Evolutionary conservation across 2,113 vertebrate genomes (phyloP).

Genomic region (Eurystomus gularis): DNA sequence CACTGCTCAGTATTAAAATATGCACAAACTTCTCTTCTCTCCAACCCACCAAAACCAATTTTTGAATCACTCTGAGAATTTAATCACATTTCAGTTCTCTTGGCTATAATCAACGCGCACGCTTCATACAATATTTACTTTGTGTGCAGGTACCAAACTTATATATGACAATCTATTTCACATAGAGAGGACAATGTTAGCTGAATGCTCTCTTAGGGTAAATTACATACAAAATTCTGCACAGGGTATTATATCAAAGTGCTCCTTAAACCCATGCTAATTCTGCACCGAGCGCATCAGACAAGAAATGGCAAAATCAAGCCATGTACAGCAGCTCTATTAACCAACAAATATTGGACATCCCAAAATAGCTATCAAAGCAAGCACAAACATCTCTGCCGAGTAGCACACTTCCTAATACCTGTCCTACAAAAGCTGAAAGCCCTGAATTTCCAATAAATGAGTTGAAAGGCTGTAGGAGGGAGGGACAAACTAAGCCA

Average conservation of each 20-base stretch:
- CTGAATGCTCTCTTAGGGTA: background rate
- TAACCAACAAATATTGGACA: background rate
- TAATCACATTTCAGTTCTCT: conserved; percentile 31
- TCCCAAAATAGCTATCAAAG: background rate
- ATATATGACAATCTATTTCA: background rate
- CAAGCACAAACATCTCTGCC: background rate
- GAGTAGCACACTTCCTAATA: background rate
- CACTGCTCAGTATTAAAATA: conserved; percentile 55
- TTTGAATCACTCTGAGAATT: conserved; percentile 26
- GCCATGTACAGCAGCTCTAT: background rate
- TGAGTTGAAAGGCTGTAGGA: background rate
- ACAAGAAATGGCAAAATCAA: background rate
- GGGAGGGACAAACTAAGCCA: background rate
- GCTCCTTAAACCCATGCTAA: background rate
- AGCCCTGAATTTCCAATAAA: background rate
- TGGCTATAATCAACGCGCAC: background rate
- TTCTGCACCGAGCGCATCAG: background rate
- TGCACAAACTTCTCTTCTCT: conserved; percentile 37
- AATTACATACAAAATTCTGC: background rate
- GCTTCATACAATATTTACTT: conserved; percentile 8
- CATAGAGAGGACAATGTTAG: background rate
- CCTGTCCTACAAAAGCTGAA: background rate
- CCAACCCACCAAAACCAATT: conserved; percentile 39
- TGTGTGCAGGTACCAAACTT: background rate
- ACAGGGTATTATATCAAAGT: background rate